Conservation (phyloP, 2,888 invertebrate genomes). For the Callosobruchus maculatus region DNA sequence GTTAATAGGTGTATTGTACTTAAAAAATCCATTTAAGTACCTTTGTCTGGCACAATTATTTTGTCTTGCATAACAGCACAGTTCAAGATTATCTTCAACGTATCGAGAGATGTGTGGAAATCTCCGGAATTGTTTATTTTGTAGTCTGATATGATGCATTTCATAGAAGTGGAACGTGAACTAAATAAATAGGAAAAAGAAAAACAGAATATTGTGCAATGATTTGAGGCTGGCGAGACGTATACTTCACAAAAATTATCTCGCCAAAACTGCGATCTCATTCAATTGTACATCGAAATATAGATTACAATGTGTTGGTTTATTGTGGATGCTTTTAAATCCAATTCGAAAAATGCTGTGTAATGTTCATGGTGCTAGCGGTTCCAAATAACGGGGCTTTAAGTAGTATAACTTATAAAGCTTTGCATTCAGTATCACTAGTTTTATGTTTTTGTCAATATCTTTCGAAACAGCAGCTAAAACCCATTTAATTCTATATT, state of each 20-base stretch:
- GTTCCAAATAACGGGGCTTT: too few relatives aligned
- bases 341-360: too few relatives aligned
- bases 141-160: not conserved
- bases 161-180: not conserved
- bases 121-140: not conserved
- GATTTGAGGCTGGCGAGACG: not conserved
- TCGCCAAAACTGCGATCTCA: not conserved
- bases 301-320: too few relatives aligned
- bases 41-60: slow-evolving; percentile 16
- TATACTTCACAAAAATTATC: not conserved
- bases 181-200: not conserved
- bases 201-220: not conserved
- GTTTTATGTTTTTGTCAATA: too few relatives aligned
- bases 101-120: not conserved
- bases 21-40: slow-evolving; percentile 11
- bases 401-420: too few relatives aligned
- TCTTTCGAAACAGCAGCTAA: too few relatives aligned
- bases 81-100: not conserved
- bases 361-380: too few relatives aligned
- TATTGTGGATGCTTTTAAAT: too few relatives aligned
- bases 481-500: too few relatives aligned
- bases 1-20: slow-evolving; percentile 17
- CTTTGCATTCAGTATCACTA: too few relatives aligned
- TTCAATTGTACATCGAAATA: too few relatives aligned
- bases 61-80: slow-evolving; percentile 9